phyloP scores from a whole-genome alignment of 2,113 vertebrate species.

The Capra hircus region DNA sequence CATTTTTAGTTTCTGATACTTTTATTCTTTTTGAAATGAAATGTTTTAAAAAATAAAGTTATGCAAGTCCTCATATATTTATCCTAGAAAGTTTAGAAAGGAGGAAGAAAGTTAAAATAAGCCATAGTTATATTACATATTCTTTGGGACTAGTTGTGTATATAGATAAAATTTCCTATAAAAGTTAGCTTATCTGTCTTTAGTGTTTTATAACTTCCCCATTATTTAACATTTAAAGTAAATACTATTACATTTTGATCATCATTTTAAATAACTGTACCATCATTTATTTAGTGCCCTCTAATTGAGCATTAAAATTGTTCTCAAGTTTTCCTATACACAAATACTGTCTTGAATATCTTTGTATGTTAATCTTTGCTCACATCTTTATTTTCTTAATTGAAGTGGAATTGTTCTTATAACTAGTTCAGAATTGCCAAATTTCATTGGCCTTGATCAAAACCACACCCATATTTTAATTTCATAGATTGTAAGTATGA shows the following conservation, averaged over 20 bases:
- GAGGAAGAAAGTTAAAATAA: constrained; percentile 13
- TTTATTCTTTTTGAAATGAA: not conserved
- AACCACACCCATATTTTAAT: not conserved
- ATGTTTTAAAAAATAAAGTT: not conserved
- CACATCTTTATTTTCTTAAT: not conserved
- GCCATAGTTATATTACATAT: not conserved
- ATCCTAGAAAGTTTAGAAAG: constrained; percentile 15
- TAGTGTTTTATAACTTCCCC: not conserved
- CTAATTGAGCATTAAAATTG: not conserved
- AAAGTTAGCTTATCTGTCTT: not conserved
- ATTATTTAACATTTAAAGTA: not conserved
- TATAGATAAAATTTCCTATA: not conserved
- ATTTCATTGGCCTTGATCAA: not conserved
- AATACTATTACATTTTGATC: not conserved
- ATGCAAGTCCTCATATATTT: not conserved
- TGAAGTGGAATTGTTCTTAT: not conserved
- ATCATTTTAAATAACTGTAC: not conserved
- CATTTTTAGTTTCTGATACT: not conserved
- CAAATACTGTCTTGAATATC: not conserved
- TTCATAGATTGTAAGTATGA: not conserved
- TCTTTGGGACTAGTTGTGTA: not conserved
- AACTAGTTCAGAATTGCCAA: not conserved
- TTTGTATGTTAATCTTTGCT: not conserved
- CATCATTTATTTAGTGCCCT: not conserved
- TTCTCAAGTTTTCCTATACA: not conserved